A percentile compares a stretch with the other conserved stretches of the same genome.
Conservation (phyloP, 1,140 invertebrate species). For the Camponotus vicinus region DNA sequence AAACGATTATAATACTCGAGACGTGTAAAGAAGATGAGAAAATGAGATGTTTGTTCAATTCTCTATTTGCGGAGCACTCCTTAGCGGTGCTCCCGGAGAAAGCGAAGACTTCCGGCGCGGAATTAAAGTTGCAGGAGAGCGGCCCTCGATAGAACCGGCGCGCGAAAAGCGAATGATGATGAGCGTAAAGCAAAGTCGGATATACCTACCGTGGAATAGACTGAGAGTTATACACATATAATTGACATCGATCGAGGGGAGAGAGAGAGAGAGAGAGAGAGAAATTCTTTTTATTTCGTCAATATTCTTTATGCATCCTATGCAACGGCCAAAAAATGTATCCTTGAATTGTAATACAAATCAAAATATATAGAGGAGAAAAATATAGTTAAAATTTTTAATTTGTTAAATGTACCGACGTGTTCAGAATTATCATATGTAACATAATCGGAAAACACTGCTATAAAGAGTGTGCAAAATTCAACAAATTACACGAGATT, state of each 20-base stretch:
- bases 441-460: no score
- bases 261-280: no score
- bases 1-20: neutral
- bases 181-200: constrained; percentile 4
- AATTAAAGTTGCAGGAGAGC: constrained; percentile 55
- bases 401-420: no score
- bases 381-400: no score
- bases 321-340: no score
- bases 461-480: neutral
- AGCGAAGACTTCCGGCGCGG: constrained; percentile 21
- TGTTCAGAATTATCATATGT: no score
- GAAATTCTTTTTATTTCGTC: neutral
- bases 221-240: neutral
- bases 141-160: constrained; percentile 3
- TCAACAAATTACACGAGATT: constrained; percentile 16
- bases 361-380: no score
- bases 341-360: no score
- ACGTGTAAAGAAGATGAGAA: constrained; percentile 18
- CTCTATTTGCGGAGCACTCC: constrained; percentile 53
- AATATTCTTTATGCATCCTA: neutral
- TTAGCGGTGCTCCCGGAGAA: constrained; percentile 12
- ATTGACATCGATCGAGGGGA: neutral
- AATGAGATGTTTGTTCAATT: constrained; percentile 54
- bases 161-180: constrained; percentile 47
- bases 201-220: neutral